Base-by-base conservation (phyloP, 2,888 invertebrate genomes). In the Bibio marci region DNA sequence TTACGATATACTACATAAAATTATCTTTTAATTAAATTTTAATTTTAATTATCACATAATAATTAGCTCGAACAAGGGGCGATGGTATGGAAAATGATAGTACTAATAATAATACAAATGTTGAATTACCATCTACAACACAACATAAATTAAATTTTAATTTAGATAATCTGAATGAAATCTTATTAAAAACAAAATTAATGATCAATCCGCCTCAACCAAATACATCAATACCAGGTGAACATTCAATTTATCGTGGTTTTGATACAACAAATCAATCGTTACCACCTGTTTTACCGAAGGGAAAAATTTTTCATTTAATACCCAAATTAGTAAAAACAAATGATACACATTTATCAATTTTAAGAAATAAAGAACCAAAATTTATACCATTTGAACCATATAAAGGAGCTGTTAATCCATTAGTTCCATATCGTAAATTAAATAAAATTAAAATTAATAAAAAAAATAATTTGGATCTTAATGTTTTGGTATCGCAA, bases 331-430 rank as follows among this genome's bases (percentile, higher is more conserved):
- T 74, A 44, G 62, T 76, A 13, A 65, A 69, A 32, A 71, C 69
- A 47, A 72, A 69, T 49, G 65, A 65, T 36, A 63, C 66, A 13
- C 64, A 62, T 51, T 59, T 62, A 1, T 67, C 42, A 11, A 44
- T 37, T 13, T 37, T 50, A 30, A 58, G 56, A 46, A 54, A 51
- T 0, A 62, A 70, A 50, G 77, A 78, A 47, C 83, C 86, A 0
- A 86, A 80, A 54, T 88, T 87, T 58, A 72, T 90, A 27, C 88
- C 88, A 1, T 86, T 82, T 48, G 88, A 90, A 53, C 88, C 88
- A 0, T 88, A 87, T 53, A 76, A 85, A 52, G 85, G 77, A 13
- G 86, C 87, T 37, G 79, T 85, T 0, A 80, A 77, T 52, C 81
- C 83, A 6, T 81, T 87, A 44, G 64, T 76, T 17, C 70, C 76